Evolutionary conservation across 2,888 invertebrate species (phyloP).

Genomic region (Brachyopa scutellaris): DNA sequence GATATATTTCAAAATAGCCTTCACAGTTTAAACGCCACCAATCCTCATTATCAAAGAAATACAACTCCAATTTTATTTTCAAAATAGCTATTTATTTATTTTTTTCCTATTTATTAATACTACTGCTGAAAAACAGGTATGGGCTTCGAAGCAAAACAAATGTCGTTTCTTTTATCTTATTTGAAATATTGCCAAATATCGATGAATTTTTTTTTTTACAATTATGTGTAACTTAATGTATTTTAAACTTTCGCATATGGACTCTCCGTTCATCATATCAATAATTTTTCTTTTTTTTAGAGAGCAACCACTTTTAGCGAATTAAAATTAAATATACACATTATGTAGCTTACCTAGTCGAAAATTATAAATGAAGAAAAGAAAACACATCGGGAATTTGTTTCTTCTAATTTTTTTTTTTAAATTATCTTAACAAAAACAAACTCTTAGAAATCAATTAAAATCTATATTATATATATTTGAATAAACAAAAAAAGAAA

Average conservation of each 20-base stretch:
- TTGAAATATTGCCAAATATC: slow-evolving; percentile 72
- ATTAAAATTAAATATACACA: slow-evolving; percentile 67
- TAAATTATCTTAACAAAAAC: slow-evolving; percentile 22
- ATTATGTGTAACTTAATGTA: background rate
- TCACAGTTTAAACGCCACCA: no score
- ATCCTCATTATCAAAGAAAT: no score
- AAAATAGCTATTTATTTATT: no score
- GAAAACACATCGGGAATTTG: slow-evolving; percentile 33
- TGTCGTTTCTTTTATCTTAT: slow-evolving; percentile 15
- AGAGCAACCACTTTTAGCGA: slow-evolving; percentile 66
- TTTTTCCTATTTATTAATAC: no score
- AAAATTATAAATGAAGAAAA: slow-evolving; percentile 51
- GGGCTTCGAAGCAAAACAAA: slow-evolving; percentile 44
- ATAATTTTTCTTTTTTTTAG: slow-evolving; percentile 58
- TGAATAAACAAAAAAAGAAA: slow-evolving; percentile 27
- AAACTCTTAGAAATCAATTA: slow-evolving; percentile 70
- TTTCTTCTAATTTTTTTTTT: slow-evolving; percentile 6
- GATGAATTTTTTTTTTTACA: slow-evolving; percentile 47
- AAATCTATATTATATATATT: slow-evolving; percentile 52
- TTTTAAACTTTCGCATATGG: slow-evolving; percentile 54
- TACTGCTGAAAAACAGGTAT: no score
- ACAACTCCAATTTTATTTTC: no score
- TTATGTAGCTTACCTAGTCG: slow-evolving; percentile 63
- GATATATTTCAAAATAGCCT: no score
- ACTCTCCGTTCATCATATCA: slow-evolving; percentile 70